These are phyloP conservation scores for Rostrhamus sociabilis DNA, from an alignment of 2,797 vertebrate genomes.

Conservation along the genomic window DNA sequence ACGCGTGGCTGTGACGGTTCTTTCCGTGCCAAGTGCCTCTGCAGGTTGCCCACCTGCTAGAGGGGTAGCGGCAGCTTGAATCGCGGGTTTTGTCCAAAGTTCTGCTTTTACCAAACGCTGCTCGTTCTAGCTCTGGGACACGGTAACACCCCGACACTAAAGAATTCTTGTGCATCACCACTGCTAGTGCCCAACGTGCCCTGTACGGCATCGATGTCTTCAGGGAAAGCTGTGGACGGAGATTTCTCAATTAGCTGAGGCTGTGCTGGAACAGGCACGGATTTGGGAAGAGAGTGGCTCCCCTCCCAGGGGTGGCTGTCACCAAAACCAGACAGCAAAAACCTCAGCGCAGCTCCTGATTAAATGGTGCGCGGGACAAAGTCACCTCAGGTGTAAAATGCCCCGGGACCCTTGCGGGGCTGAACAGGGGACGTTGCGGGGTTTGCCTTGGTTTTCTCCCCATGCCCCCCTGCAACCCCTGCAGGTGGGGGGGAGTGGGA, in stretches of 20 bases:
- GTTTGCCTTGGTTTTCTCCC: no score
- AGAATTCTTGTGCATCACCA: not conserved
- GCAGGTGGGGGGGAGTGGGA: no score
- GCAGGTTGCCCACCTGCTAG: not conserved
- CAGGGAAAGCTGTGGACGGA: not conserved
- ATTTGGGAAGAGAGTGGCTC: not conserved
- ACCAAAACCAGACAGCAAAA: not conserved
- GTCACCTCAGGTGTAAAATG: not conserved
- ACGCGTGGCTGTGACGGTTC: rapidly evolving
- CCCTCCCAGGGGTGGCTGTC: not conserved
- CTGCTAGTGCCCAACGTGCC: rapidly evolving
- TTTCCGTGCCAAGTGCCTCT: not conserved
- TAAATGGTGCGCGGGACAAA: not conserved
- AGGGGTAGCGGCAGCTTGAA: rapidly evolving
- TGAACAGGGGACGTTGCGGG: no score
- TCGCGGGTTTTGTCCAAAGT: rapidly evolving
- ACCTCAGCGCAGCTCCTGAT: not conserved
- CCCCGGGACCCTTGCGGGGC: no score
- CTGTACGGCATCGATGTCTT: rapidly evolving
- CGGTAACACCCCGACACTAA: no score
- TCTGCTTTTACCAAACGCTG: not conserved
- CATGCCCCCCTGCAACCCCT: no score
- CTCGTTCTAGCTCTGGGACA: not conserved
- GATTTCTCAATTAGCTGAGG: not conserved
- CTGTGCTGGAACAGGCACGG: not conserved